phyloP scores from a whole-genome alignment of 2,113 vertebrate genomes.

The Cinclus mexicanus region DNA sequence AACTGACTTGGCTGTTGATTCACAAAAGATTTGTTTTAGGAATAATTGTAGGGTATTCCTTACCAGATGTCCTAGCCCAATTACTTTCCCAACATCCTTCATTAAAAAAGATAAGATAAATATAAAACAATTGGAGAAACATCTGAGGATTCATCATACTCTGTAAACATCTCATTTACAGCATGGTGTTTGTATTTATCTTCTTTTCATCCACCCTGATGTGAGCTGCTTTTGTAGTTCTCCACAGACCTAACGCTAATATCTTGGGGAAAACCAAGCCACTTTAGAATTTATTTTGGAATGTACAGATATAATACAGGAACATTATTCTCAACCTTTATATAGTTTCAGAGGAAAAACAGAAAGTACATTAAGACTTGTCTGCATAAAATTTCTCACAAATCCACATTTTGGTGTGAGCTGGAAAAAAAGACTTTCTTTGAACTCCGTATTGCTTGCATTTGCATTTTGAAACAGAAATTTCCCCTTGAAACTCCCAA shows the following conservation, averaged over 20 bases:
- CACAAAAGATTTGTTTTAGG: background rate
- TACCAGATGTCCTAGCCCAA: background rate
- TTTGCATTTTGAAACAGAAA: slow-evolving; percentile 48
- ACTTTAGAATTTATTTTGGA: background rate
- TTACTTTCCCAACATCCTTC: background rate
- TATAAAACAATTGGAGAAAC: background rate
- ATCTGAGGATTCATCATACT: background rate
- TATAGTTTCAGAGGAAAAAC: slow-evolving; percentile 36
- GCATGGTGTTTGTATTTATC: background rate
- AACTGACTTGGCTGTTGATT: background rate
- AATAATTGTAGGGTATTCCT: background rate
- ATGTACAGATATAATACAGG: background rate
- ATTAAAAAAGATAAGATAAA: background rate
- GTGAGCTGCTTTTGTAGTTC: slow-evolving; percentile 31
- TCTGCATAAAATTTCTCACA: slow-evolving; percentile 5
- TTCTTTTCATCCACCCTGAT: slow-evolving; percentile 9
- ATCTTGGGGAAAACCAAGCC: background rate
- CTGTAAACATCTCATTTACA: slow-evolving; percentile 31
- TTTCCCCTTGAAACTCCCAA: slow-evolving; percentile 38
- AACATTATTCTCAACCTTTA: background rate
- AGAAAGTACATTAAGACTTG: background rate
- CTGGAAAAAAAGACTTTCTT: slow-evolving; percentile 13
- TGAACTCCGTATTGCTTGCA: slow-evolving; percentile 14
- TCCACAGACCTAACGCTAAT: background rate
- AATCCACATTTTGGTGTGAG: slow-evolving; percentile 4